Evolutionary conservation across 2,888 invertebrate species (phyloP).

Genomic region (Selenia dentaria): DNA sequence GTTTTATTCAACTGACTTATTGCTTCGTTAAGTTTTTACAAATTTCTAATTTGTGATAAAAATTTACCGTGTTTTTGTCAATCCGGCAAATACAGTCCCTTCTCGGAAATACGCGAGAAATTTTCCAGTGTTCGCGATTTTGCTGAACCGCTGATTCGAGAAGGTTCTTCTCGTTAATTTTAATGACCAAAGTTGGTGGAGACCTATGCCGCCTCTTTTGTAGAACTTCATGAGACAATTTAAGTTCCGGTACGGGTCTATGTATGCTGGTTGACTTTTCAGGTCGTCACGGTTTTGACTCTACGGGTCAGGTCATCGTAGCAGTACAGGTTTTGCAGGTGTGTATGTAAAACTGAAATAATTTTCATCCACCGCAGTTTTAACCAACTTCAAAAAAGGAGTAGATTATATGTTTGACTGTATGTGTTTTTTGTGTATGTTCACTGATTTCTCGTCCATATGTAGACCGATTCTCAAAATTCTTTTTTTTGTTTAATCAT

Average conservation of each 20-base stretch:
- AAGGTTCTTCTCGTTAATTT: slow-evolving; percentile 11
- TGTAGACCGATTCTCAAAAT: too few species aligned
- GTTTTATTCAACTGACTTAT: neutral
- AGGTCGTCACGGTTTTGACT: neutral
- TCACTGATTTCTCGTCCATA: too few species aligned
- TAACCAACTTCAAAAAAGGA: too few species aligned
- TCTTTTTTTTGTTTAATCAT: too few species aligned
- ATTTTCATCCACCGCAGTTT: too few species aligned
- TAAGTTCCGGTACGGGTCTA: neutral
- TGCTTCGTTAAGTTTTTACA: neutral
- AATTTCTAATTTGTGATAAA: neutral
- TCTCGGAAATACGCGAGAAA: neutral
- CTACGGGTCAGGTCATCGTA: neutral
- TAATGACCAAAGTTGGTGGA: slow-evolving; percentile 7
- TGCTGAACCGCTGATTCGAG: slow-evolving; percentile 13
- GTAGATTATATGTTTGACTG: too few species aligned
- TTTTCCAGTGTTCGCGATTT: slow-evolving; percentile 7
- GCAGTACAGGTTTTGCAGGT: too few species aligned
- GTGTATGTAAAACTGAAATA: too few species aligned
- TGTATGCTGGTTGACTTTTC: neutral
- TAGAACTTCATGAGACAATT: neutral
- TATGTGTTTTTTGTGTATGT: too few species aligned
- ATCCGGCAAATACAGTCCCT: neutral
- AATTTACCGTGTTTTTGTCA: neutral
- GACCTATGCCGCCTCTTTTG: neutral